A percentile compares a stretch with the other conserved stretches of the same genome.
phyloP scores from a whole-genome alignment of 2,797 vertebrate genomes.

The Danio kyathit region DNA sequence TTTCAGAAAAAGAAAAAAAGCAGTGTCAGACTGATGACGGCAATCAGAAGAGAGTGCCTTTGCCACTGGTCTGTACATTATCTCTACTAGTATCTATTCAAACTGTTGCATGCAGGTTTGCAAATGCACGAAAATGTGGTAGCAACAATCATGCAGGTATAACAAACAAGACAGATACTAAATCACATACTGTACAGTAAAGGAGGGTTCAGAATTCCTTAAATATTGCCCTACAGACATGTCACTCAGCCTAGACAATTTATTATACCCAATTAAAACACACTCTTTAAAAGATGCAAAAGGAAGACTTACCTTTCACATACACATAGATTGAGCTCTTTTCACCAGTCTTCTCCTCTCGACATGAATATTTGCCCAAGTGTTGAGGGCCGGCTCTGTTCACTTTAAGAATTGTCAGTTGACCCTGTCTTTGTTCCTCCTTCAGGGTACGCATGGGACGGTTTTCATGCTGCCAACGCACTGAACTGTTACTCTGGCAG shows the following conservation, averaged over 20 bases:
- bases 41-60: too few relatives aligned
- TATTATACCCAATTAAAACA: not conserved
- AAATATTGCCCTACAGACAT: slow-evolving; percentile 20
- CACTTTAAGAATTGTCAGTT: slow-evolving; percentile 64
- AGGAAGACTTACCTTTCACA: slow-evolving; percentile 86
- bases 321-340: slow-evolving; percentile 88
- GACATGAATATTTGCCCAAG: slow-evolving; percentile 88
- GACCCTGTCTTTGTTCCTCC: slow-evolving; percentile 58
- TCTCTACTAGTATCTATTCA: not conserved
- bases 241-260: slow-evolving; percentile 11
- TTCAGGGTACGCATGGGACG: slow-evolving; percentile 58
- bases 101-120: not conserved
- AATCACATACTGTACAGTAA: too few relatives aligned
- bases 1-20: too few relatives aligned
- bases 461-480: slow-evolving; percentile 86
- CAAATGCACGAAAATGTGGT: not conserved
- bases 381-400: slow-evolving; percentile 71
- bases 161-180: not conserved
- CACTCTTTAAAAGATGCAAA: not conserved
- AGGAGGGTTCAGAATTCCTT: not conserved
- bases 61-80: too few relatives aligned
- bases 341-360: slow-evolving; percentile 74
- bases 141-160: slow-evolving; percentile 2
- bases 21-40: too few relatives aligned
- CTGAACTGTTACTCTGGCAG: slow-evolving; percentile 77